A percentile compares a stretch with the other conserved stretches of the same genome.
Evolutionary conservation across 2,113 vertebrate genomes (phyloP).

Genomic region (Plestiodon gilberti): DNA sequence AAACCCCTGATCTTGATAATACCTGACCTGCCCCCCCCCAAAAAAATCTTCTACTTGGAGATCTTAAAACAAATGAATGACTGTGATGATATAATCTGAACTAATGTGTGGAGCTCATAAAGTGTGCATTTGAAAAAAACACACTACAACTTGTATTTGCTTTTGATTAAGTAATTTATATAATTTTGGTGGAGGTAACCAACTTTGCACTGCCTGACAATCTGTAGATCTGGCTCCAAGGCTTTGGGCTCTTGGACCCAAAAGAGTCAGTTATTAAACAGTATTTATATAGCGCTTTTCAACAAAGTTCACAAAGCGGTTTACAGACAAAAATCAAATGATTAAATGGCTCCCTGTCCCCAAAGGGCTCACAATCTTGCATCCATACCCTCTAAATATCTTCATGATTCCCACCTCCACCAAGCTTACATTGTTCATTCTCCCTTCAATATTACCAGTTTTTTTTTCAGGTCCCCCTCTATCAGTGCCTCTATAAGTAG

Average conservation of each 20-base stretch:
- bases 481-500: background rate
- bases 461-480: background rate
- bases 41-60: background rate
- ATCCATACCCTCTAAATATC: background rate
- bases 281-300: too few species aligned
- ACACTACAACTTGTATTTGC: background rate
- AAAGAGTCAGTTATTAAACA: too few species aligned
- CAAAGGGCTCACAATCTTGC: background rate
- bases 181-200: background rate
- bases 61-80: background rate
- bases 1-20: accelerated
- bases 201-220: background rate
- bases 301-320: too few species aligned
- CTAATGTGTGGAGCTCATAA: background rate
- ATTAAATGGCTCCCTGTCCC: too few species aligned
- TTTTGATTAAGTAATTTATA: background rate
- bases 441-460: background rate
- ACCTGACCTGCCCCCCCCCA: background rate
- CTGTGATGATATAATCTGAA: accelerated
- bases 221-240: background rate
- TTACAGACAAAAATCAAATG: too few species aligned
- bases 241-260: background rate
- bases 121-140: background rate
- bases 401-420: background rate
- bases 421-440: background rate